Evolutionary conservation across 2,888 invertebrate species (phyloP), one percentile per base, ranked within the genome.

Genomic region (Cerceris rybyensis): DNA sequence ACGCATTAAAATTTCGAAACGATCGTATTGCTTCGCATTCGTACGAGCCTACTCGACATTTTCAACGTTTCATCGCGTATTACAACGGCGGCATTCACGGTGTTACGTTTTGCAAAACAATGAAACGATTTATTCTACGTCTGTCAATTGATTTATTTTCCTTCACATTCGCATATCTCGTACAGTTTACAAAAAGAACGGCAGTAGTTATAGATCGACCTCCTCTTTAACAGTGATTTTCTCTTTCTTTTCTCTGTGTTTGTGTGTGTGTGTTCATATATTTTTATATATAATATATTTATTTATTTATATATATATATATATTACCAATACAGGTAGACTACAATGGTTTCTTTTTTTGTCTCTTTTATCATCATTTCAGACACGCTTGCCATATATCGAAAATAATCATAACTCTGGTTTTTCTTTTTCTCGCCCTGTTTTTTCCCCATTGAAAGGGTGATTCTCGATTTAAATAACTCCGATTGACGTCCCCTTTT

Each of bases 201-300:
- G 66, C 70, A 74, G 71, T 81, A 69, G 58, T 78, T 82, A 81
- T 80, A 86, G 86, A 88, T 84, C 84, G 73, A 86, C 79, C 83
- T 85, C 82, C 65, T 86, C 82, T 70, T 83, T 78, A 84, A 87
- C 82, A 78, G 72, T 79, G 70, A 82, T 77, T 76, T 75, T 60
- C 68, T 75, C 49, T 46, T 78, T 61, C 8, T 59, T 68, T 70
- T 58, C 46, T 63, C 60, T 76, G 74, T 75, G 81, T 79, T 79
- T 28, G 28, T 63, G 58, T 76, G 74, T 75, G 81, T 79, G 80
- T 28, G 28, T 28, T 28, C 28, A 28, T 28, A 28, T 28, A 2
- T 28, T 2, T 28, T 2, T 28, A 28, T 28, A 28, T 28, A 28
- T 28, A 28, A 28, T 28, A 28, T 28, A 28, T 28, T 28, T 28